Evolutionary conservation across 1,140 invertebrate species (phyloP).

Genomic region (Goniozus legneri): DNA sequence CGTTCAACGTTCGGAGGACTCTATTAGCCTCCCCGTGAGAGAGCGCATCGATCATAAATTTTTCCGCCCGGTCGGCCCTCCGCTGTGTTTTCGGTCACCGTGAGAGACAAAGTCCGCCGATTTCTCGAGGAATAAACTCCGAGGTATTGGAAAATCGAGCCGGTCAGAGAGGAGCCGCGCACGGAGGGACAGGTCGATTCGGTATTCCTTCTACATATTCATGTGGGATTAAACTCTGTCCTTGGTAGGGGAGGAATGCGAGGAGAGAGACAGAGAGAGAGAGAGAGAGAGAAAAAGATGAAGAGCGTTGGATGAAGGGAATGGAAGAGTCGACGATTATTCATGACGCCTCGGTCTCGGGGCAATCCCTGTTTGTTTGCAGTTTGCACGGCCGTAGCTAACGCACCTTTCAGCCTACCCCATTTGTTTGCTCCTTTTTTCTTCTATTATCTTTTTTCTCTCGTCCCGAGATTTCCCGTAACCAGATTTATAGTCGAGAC

Average conservation of each 20-base stretch:
- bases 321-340: constrained; percentile 3
- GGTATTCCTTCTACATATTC: constrained; percentile 33
- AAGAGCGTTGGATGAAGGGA: constrained; percentile 11
- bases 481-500: neutral
- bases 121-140: too few species aligned
- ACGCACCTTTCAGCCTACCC: neutral
- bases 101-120: too few species aligned
- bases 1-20: constrained; percentile 12
- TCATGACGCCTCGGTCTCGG: neutral
- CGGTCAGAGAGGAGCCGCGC: neutral
- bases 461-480: neutral
- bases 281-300: constrained; percentile 10
- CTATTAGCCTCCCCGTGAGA: constrained; percentile 13
- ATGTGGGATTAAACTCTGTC: constrained; percentile 32
- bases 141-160: neutral
- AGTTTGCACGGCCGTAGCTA: neutral
- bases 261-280: constrained; percentile 15
- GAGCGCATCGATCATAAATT: constrained; percentile 19
- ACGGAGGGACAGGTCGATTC: constrained; percentile 9
- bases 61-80: neutral
- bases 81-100: too few species aligned
- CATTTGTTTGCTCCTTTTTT: neutral
- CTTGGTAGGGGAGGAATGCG: constrained; percentile 10
- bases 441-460: too few species aligned
- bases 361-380: neutral